Percentiles rank a stretch among this genome's conserved stretches.
Evolutionary conservation across 2,113 vertebrate species (phyloP).

Genomic region (Paralichthys olivaceus): DNA sequence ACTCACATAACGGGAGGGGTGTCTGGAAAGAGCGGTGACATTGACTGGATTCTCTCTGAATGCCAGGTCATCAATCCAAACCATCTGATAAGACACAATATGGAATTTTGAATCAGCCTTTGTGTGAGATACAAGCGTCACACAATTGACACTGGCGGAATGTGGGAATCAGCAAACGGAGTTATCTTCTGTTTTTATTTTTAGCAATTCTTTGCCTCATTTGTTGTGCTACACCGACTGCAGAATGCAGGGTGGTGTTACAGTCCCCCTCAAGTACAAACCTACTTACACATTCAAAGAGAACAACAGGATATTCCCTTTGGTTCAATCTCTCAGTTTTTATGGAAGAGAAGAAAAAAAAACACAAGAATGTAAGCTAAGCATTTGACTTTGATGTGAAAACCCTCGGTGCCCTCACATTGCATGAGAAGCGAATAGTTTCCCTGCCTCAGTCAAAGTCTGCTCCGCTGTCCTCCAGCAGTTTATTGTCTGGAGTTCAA

Average conservation of each 20-base stretch:
- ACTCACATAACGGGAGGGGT: not conserved
- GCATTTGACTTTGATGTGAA: conserved; percentile 71
- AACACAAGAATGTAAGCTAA: conserved; percentile 63
- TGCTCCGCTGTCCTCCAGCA: conserved; percentile 25
- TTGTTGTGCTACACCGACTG: conserved; percentile 43
- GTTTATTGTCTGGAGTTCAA: conserved; percentile 9
- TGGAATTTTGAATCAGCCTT: not conserved
- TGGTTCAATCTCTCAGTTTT: conserved; percentile 42
- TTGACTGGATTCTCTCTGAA: not conserved
- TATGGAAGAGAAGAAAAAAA: conserved; percentile 2
- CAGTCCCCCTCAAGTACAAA: conserved; percentile 54
- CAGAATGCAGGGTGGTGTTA: conserved; percentile 54
- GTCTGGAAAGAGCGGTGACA: not conserved
- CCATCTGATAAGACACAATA: not conserved
- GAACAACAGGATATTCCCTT: conserved; percentile 62
- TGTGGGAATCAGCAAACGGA: not conserved
- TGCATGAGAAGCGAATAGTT: conserved; percentile 57
- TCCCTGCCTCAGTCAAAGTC: conserved; percentile 24
- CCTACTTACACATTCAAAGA: conserved; percentile 66
- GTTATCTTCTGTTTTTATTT: conserved; percentile 45
- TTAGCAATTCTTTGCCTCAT: conserved; percentile 30
- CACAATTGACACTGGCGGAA: not conserved
- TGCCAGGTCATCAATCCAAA: not conserved
- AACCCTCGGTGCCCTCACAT: conserved; percentile 55
- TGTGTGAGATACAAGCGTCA: not conserved